Base-by-base conservation (phyloP, 1,140 invertebrate species). In the Lepidostoma basale region DNA sequence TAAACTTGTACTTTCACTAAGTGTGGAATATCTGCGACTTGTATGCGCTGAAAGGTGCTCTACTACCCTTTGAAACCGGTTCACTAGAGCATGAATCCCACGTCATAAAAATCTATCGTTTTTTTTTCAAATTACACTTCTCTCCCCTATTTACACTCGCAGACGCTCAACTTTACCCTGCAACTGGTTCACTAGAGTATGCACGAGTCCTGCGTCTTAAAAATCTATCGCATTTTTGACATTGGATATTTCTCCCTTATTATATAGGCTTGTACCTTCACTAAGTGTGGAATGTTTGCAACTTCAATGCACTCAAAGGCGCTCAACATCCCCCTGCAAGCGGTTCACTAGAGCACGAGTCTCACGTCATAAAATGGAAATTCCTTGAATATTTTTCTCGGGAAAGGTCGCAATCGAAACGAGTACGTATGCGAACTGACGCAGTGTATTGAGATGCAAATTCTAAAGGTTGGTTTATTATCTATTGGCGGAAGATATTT, bases 351-450 rank as follows among this genome's bases (percentile, higher is more conserved):
- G 45, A 23, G 45, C 45, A 49, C 6, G 18, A 12, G 33, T 49
- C 20, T 49, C 45, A n/a, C 20, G 9, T 49, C 25, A 23, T 49
- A 49, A 49, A 49, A 49, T 49, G 45, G 45, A 49, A 23, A 25
- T 49, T 49, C 25, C 22, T n/a, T n/a, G n/a, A n/a, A n/a, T n/a
- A n/a, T n/a, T n/a, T n/a, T n/a, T n/a, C n/a, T n/a, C n/a, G n/a
- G n/a, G n/a, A n/a, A n/a, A n/a, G n/a, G n/a, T 36, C 5, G 33
- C 33, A 12, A 36, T 36, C 33, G 33, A 36, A 36, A 1, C 14
- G n/a, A n/a, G n/a, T 36, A 36, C 14, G 33, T 36, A 12, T 36
- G 33, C 14, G 14, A 36, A 12, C 14, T n/a, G 33, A 5, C 5
- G 5, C 33, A 2, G 33, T 9, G 5, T 36, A 36, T 36, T 36